Base-by-base conservation (phyloP, 1,140 invertebrate genomes). In the Lithobius niger region DNA sequence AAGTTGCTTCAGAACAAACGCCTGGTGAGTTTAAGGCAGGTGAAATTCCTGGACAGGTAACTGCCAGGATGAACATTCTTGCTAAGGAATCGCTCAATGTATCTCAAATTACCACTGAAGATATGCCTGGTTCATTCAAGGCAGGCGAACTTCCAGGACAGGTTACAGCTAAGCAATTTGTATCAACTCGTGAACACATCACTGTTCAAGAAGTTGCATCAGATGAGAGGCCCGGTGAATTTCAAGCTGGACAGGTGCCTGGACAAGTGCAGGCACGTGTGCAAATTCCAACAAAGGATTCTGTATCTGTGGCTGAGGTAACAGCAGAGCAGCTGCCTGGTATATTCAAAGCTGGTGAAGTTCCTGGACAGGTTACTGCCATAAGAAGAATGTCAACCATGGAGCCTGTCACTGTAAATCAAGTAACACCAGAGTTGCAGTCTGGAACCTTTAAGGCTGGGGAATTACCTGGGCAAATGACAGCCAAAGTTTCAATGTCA, bases 401-500 rank as follows among this genome's bases (percentile, higher is more conserved):
- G 45, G 59, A 65, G 42, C 56, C 59, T 45, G 47, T 65, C 31
- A 51, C 55, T 2, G 50, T 61, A 2, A 53, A 55, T 28, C 55
- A 61, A 48, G 57, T 60, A 16, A 50, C 47, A 40, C 43, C 57
- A 27, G 52, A 60, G 19, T 48, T 47, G 2, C 6, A 80, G 82
- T 0, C 81, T 87, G 69, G 82, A 88, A 21, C 72, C 88, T 16
- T 82, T 82, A 0, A 83, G 86, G 71, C 84, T 87, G 67, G 69
- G 73, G 0, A 79, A 81, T 2, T 40, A n/a, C 85, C 82, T 52
- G 81, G 84, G 52, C 86, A 85, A 6, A 87, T 88, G 66, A 78
- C 79, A 61, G 85, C 86, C 4, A 86, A 88, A 62, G 82, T 88
- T 71, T 81, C 79, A 62, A 87, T 89, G 84, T 79, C 88, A 6